Conservation (phyloP, 2,113 vertebrate genomes). For the Leucoraja erinaceus region DNA sequence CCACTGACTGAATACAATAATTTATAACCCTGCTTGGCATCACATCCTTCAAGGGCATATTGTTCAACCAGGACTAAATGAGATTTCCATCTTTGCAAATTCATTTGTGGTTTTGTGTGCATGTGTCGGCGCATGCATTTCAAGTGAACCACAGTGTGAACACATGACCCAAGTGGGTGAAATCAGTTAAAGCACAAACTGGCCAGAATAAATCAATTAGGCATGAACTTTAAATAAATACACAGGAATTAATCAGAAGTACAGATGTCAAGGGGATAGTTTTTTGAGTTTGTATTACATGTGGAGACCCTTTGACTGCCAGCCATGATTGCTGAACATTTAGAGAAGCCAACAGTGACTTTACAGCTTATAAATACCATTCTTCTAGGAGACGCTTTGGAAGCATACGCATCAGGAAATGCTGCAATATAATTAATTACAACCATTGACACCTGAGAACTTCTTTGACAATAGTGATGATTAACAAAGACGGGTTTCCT, state of each 20-base stretch:
- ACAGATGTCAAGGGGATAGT: not conserved
- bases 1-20: not conserved
- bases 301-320: not conserved
- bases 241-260: not conserved
- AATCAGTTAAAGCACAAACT: not conserved
- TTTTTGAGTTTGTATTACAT: not conserved
- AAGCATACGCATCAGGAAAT: not conserved
- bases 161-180: not conserved
- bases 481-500: not conserved
- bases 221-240: not conserved
- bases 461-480: not conserved
- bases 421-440: not conserved
- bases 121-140: not conserved
- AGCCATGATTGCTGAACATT: not conserved
- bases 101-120: not conserved
- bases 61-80: not conserved
- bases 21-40: not conserved
- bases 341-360: not conserved
- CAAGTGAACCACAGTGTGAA: not conserved
- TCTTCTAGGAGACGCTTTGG: not conserved
- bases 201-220: not conserved
- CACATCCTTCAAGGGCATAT: not conserved
- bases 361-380: not conserved
- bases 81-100: not conserved
- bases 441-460: not conserved